phyloP scores from a whole-genome alignment of 1,140 invertebrate species.

The Drosophila punjabiensis region DNA sequence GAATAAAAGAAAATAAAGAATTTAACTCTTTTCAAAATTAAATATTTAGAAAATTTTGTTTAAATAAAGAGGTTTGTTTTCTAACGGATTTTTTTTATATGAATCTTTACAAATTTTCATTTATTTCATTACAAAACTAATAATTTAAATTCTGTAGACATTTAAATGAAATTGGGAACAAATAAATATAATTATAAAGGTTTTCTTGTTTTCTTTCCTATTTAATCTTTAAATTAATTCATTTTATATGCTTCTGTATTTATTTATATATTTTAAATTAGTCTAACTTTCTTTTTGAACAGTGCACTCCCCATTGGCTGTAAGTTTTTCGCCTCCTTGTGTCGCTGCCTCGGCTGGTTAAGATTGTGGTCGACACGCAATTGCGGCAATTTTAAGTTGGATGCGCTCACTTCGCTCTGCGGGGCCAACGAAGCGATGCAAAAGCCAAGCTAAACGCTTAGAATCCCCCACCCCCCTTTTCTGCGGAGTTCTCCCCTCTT shows the following conservation, averaged over 20 bases:
- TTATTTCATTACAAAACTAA: neutral
- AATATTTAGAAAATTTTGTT: neutral
- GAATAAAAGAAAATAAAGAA: neutral
- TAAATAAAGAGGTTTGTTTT: neutral
- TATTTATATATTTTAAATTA: neutral
- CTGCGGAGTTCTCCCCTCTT: neutral
- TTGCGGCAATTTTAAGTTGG: constrained; percentile 79
- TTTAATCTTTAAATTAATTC: too few species aligned
- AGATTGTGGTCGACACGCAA: constrained; percentile 82
- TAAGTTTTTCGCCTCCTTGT: constrained; percentile 55
- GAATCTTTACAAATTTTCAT: neutral
- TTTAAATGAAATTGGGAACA: neutral
- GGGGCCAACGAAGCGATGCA: constrained; percentile 31
- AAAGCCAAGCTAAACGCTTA: constrained; percentile 65
- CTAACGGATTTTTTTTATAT: neutral
- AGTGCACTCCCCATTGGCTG: constrained; percentile 38
- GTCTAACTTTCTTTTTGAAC: neutral
- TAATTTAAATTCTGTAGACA: neutral
- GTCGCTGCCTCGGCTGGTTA: constrained; percentile 53
- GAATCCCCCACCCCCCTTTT: constrained; percentile 17
- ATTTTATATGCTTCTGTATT: too few species aligned
- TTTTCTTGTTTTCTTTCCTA: too few species aligned
- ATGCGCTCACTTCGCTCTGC: constrained; percentile 52
- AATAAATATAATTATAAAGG: neutral
- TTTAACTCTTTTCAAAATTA: rapidly evolving